Conservation (phyloP, 2,113 vertebrate species). For the Corapipo altera region DNA sequence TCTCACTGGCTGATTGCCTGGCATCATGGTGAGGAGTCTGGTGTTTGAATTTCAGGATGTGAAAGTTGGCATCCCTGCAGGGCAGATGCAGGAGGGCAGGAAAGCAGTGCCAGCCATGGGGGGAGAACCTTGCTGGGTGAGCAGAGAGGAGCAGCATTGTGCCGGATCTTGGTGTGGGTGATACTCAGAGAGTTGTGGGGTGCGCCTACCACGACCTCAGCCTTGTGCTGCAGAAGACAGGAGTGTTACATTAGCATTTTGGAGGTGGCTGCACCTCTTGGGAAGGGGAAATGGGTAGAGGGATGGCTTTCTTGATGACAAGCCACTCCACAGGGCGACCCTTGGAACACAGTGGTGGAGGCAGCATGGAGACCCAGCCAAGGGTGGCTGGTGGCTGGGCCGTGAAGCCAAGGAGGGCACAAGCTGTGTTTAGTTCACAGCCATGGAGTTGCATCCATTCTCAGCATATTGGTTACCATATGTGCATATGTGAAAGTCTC, state of each 20-base stretch:
- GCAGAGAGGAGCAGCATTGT: not conserved
- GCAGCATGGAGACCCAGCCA: not conserved
- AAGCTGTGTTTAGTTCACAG: not conserved
- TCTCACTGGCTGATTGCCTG: rapidly evolving
- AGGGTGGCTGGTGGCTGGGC: not conserved
- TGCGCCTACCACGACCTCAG: rapidly evolving
- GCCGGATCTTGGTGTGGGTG: not conserved
- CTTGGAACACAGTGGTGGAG: not conserved
- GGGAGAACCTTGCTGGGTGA: not conserved
- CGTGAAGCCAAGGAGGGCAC: not conserved
- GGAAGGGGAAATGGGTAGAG: not conserved
- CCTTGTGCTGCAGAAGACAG: not conserved
- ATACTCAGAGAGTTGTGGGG: not conserved
- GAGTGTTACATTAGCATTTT: not conserved
- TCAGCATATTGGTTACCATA: rapidly evolving
- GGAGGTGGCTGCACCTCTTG: not conserved
- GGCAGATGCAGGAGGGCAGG: not conserved
- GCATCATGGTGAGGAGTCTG: rapidly evolving
- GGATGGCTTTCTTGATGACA: not conserved
- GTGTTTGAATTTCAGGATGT: not conserved
- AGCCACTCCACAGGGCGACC: rapidly evolving
- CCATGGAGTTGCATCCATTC: not conserved
- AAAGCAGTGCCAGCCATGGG: not conserved
- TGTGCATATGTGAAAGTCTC: not conserved
- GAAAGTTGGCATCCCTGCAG: not conserved